Conservation (phyloP, 2,888 invertebrate species). For the Netelia fuscicornis region DNA sequence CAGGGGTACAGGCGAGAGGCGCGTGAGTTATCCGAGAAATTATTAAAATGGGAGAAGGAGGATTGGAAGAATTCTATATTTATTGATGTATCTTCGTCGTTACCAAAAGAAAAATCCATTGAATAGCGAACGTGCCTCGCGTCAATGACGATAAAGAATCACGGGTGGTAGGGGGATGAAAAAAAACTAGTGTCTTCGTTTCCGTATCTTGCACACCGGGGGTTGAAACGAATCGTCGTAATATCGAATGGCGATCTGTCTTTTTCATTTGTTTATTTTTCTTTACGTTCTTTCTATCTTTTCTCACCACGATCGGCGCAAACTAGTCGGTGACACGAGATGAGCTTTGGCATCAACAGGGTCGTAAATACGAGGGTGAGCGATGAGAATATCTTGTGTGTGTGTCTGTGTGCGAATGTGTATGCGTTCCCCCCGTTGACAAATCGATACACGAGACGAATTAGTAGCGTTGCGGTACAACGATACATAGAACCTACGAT, state of each 20-base stretch:
- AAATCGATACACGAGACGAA: slow-evolving; percentile 80
- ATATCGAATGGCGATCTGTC: slow-evolving; percentile 13
- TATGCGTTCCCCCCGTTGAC: slow-evolving; percentile 67
- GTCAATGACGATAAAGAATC: slow-evolving; percentile 14
- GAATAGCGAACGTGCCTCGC: slow-evolving; percentile 18
- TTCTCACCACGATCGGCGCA: slow-evolving; percentile 1
- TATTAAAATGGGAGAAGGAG: slow-evolving; percentile 16
- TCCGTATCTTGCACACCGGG: slow-evolving; percentile 34
- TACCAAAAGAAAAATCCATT: slow-evolving; percentile 18
- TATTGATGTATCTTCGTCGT: slow-evolving; percentile 6
- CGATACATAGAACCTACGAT: slow-evolving; percentile 75
- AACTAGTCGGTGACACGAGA: slow-evolving; percentile 57
- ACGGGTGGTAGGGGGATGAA: not conserved
- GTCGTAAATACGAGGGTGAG: slow-evolving; percentile 7
- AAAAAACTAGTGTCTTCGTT: not conserved
- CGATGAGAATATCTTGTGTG: slow-evolving; percentile 35
- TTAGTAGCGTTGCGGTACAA: slow-evolving; percentile 81
- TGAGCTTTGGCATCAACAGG: slow-evolving; percentile 8
- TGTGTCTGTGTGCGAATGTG: not conserved
- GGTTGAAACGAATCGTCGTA: slow-evolving; percentile 18
- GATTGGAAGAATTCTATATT: not conserved
- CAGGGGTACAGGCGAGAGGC: not conserved
- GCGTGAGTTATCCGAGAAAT: slow-evolving; percentile 11
- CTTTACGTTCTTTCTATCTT: not conserved
- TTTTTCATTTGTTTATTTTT: slow-evolving; percentile 7